Conservation (phyloP, 2,888 invertebrate genomes). For the Lamellibrachia columna region DNA sequence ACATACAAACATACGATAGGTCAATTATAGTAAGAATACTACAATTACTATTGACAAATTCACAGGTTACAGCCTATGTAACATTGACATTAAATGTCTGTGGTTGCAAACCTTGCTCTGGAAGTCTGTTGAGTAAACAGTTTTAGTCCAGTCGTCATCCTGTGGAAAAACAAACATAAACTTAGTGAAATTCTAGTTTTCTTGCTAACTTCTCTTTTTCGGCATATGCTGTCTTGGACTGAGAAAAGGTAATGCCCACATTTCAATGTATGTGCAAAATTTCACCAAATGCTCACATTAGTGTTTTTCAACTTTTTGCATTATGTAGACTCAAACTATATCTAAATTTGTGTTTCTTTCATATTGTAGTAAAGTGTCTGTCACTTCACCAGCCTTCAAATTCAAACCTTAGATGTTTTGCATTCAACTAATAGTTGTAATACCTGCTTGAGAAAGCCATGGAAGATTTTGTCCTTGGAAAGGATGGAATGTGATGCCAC, state of each 20-base stretch:
- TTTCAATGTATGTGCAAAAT: background rate
- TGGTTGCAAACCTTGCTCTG: constrained; percentile 56
- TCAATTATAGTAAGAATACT: no score
- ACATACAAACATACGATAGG: no score
- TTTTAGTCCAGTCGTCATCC: constrained; percentile 82
- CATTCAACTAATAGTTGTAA: background rate
- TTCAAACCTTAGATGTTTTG: background rate
- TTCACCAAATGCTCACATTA: background rate
- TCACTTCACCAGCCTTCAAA: background rate
- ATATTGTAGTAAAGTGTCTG: background rate
- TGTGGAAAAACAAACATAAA: constrained; percentile 52
- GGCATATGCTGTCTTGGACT: background rate
- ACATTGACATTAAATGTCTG: background rate
- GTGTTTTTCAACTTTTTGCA: background rate
- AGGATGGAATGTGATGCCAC: constrained; percentile 80
- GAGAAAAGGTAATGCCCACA: background rate
- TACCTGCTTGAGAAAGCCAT: constrained; percentile 77
- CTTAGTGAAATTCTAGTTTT: background rate
- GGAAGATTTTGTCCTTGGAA: constrained; percentile 79
- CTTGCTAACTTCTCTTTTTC: constrained; percentile 22
- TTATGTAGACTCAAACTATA: background rate
- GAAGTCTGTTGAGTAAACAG: constrained; percentile 78
- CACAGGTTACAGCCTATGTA: no score
- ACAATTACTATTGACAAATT: no score
- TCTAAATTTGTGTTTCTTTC: background rate